Evolutionary conservation across 1,140 invertebrate genomes (phyloP), one percentile per base, ranked within the genome.

Genomic region (Helicoverpa armigera): DNA sequence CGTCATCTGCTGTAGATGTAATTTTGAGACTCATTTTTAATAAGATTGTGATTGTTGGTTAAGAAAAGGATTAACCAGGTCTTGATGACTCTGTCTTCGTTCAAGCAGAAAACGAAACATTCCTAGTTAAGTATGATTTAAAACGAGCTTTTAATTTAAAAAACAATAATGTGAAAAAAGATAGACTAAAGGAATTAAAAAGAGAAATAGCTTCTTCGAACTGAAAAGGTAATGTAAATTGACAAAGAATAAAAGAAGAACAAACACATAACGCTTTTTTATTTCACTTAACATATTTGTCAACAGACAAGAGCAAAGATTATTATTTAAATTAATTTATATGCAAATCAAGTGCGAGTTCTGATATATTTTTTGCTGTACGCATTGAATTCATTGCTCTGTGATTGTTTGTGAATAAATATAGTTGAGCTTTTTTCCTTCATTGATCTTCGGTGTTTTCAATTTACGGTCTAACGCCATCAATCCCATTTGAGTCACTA

Each of bases 1-100:
- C 35, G 10, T 73, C 82, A 83, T 87, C 87, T 83, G 84, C 83
- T 31, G 50, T 53, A n/a, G 56, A 58, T 58, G 53, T 73, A 58
- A 50, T 69, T 51, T 69, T 69, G 48, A 69, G 14, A 2, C 48
- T 31, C 51, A 56, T 56, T 72, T 73, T 73, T 56, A 73, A 13
- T 73, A 58, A 7, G 16, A 13, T 56, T 35, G n/a, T 60, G 18
- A 18, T 13, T 60, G 7, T 12, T 18, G 7, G 5, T 58, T 0
- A 18, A 58, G 5, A 58, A 18, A 58, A 58, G 35, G 35, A 35
- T 35, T 35, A 35, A 35, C 35, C 35, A 35, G 35, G 3, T 35
- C 7, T 35, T 35, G 35, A 35, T 35, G 3, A 35, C 7, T 3
- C 7, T 5, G 35, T 5, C 7, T 2, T 5, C 7, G 7, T 35